Percentiles rank a stretch among this genome's conserved stretches.
Evolutionary conservation across 2,797 vertebrate genomes (phyloP).

Genomic region (Helicolenus hilgendorfi): DNA sequence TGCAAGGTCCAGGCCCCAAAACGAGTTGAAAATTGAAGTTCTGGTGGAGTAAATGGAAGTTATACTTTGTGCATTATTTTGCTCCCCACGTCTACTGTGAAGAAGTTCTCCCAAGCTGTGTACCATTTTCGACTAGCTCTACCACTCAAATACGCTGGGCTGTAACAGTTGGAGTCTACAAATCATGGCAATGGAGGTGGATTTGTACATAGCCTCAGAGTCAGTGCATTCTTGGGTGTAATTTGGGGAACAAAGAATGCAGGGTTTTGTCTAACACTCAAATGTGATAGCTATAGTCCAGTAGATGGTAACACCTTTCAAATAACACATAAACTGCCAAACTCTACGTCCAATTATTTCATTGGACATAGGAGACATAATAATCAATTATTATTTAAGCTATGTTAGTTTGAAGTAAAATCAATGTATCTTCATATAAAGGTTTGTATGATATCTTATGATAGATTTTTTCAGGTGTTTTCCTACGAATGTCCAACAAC

Average conservation of each 20-base stretch:
- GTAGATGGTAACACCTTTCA: background rate
- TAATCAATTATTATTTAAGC: too few species aligned
- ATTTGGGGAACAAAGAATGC: background rate
- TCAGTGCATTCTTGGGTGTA: background rate
- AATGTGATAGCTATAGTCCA: background rate
- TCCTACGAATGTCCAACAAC: too few species aligned
- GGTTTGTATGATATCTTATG: too few species aligned
- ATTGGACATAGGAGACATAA: background rate
- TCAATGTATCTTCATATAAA: too few species aligned
- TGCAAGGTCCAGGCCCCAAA: background rate
- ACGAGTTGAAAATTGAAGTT: conserved; percentile 15
- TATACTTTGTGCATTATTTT: conserved; percentile 17
- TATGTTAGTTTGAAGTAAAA: background rate
- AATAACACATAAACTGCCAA: background rate
- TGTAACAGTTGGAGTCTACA: background rate
- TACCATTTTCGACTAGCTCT: background rate
- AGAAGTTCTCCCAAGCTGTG: background rate
- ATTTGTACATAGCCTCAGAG: background rate
- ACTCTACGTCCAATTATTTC: background rate
- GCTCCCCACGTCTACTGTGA: background rate
- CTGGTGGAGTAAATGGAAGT: conserved; percentile 28
- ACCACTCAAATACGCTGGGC: background rate
- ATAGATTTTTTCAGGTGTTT: too few species aligned
- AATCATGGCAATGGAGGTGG: background rate
- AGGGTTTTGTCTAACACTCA: background rate